phyloP scores from a whole-genome alignment of 2,888 invertebrate species.

The Oegoconia quadripuncta region DNA sequence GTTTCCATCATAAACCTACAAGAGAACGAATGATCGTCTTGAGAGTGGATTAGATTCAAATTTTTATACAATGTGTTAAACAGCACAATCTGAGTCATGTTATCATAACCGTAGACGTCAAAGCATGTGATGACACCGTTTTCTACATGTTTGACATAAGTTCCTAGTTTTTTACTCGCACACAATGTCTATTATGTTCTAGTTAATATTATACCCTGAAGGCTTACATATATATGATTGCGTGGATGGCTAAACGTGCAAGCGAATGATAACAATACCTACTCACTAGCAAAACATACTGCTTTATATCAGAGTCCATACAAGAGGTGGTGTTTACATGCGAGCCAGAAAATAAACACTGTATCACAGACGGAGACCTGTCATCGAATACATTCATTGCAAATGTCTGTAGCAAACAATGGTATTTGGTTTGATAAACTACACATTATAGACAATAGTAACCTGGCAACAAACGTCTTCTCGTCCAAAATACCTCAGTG shows the following conservation, averaged over 20 bases:
- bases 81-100: slow-evolving; percentile 2
- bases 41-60: neutral
- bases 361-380: slow-evolving; percentile 23
- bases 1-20: slow-evolving; percentile 9
- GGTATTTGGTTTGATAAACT: slow-evolving; percentile 4
- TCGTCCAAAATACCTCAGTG: too few species aligned
- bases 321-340: slow-evolving; percentile 34
- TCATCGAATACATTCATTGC: slow-evolving; percentile 32
- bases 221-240: slow-evolving; percentile 13
- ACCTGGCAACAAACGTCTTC: too few species aligned
- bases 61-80: neutral
- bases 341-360: slow-evolving; percentile 36
- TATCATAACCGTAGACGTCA: slow-evolving; percentile 3
- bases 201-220: slow-evolving; percentile 28
- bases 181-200: too few species aligned
- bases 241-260: slow-evolving; percentile 37
- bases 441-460: neutral
- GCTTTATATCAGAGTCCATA: slow-evolving; percentile 29
- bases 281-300: slow-evolving; percentile 41
- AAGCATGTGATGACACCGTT: neutral
- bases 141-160: slow-evolving; percentile 2
- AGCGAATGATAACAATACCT: slow-evolving; percentile 43
- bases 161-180: neutral
- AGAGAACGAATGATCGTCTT: slow-evolving; percentile 5
- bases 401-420: slow-evolving; percentile 31